These are phyloP conservation scores for Drosophila atripex DNA, from an alignment of 2,888 invertebrate species.

Conservation along the genomic window DNA sequence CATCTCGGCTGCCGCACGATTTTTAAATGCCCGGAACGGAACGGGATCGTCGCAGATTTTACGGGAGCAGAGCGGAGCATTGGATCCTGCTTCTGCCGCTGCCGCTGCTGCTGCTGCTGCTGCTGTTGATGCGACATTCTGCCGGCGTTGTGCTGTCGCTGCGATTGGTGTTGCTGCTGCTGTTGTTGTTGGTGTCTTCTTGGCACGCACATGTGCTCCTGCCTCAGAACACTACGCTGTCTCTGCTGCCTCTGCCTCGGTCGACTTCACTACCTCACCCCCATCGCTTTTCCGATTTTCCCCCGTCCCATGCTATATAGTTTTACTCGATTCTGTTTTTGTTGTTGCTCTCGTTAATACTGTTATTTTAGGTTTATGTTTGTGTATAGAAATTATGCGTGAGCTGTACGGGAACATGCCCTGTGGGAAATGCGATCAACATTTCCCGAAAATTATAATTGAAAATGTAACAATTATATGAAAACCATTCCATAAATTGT, in stretches of 20 bases:
- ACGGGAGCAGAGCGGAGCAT: conserved; percentile 42
- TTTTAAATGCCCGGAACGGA: conserved; percentile 81
- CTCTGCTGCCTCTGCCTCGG: conserved; percentile 10
- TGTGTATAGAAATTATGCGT: conserved; percentile 60
- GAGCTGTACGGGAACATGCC: conserved; percentile 32
- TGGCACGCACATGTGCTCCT: conserved; percentile 64
- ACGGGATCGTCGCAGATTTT: conserved; percentile 34
- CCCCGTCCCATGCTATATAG: conserved; percentile 32
- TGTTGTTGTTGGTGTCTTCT: conserved; percentile 49
- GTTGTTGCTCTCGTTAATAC: conserved; percentile 43
- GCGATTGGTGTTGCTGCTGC: conserved; percentile 35
- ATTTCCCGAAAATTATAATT: not conserved
- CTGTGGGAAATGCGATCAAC: conserved; percentile 40
- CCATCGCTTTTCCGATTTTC: conserved; percentile 37
- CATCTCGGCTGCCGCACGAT: conserved; percentile 78
- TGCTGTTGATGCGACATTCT: conserved; percentile 8
- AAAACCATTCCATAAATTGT: not conserved
- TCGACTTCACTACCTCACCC: conserved; percentile 11
- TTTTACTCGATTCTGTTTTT: conserved; percentile 37
- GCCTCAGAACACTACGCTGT: conserved; percentile 13
- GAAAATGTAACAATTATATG: not conserved
- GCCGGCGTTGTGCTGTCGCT: conserved; percentile 37
- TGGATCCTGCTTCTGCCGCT: conserved; percentile 42
- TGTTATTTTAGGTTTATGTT: conserved; percentile 55
- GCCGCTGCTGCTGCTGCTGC: conserved; percentile 25